These are phyloP conservation scores for Aleiodes sp. DNA, from an alignment of 1,140 invertebrate species.

Conservation along the genomic window DNA sequence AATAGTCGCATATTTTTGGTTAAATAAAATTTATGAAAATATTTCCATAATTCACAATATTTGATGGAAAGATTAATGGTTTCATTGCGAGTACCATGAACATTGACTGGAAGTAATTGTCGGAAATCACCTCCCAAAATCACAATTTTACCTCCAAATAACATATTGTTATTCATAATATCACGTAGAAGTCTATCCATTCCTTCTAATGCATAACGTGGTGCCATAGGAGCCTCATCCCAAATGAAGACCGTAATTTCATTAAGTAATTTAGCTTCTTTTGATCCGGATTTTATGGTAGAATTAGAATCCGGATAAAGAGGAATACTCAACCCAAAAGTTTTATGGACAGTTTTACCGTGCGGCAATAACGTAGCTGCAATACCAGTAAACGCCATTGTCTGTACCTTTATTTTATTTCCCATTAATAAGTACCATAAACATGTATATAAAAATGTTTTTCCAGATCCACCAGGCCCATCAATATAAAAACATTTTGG, in stretches of 20 bases:
- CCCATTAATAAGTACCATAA: conserved; percentile 27
- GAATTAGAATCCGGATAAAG: conserved; percentile 33
- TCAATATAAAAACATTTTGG: conserved; percentile 33
- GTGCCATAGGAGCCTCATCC: conserved; percentile 50
- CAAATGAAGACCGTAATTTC: conserved; percentile 41
- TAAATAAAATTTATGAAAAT: conserved; percentile 33
- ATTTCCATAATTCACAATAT: conserved; percentile 31
- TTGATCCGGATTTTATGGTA: conserved; percentile 47
- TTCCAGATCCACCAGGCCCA: conserved; percentile 39
- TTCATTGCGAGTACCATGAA: conserved; percentile 36
- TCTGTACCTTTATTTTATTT: conserved; percentile 31
- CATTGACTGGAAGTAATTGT: conserved; percentile 42
- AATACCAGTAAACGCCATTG: conserved; percentile 40
- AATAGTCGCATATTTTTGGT: conserved; percentile 33
- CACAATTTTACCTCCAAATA: conserved; percentile 43
- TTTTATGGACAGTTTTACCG: conserved; percentile 38
- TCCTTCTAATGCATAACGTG: conserved; percentile 35
- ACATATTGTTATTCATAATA: conserved; percentile 30
- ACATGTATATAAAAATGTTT: conserved; percentile 33
- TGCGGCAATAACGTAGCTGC: conserved; percentile 41
- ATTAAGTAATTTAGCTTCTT: conserved; percentile 23
- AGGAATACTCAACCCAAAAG: conserved; percentile 35
- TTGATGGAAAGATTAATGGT: conserved; percentile 36
- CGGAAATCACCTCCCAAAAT: conserved; percentile 44
- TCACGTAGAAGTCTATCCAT: conserved; percentile 38